phyloP scores from a whole-genome alignment of 2,797 vertebrate genomes.

The Lacerta viridis region DNA sequence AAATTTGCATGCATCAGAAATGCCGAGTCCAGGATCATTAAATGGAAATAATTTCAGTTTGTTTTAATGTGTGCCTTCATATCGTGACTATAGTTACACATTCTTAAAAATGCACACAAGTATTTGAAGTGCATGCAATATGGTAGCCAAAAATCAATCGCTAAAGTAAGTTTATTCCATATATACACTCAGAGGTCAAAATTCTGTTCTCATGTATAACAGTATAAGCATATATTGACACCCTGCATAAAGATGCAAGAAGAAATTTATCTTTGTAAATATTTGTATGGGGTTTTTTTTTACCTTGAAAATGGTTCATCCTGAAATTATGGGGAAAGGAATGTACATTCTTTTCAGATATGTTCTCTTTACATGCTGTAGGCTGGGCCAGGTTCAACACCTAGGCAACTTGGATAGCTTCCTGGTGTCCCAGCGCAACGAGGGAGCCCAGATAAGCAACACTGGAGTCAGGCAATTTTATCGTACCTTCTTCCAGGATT shows the following conservation, averaged over 20 bases:
- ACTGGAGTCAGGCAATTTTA: background rate
- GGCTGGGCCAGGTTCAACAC: background rate
- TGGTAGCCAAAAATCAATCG: background rate
- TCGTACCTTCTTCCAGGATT: background rate
- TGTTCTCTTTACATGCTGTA: background rate
- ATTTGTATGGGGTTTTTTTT: background rate
- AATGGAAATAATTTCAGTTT: background rate
- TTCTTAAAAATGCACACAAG: background rate
- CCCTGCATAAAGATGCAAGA: background rate
- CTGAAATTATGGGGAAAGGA: background rate
- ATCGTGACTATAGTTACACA: too few relatives aligned
- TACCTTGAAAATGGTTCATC: background rate
- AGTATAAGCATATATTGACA: background rate
- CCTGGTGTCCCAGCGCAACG: too few relatives aligned
- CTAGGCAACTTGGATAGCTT: background rate
- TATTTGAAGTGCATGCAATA: background rate
- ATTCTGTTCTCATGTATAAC: background rate
- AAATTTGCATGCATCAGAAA: background rate
- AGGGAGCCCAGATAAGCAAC: background rate
- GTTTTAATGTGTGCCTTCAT: background rate
- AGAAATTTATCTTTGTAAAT: constrained; percentile 22
- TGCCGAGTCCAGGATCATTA: background rate
- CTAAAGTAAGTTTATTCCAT: background rate
- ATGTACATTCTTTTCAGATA: background rate
- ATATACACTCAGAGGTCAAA: background rate